A percentile compares a stretch with the other conserved stretches of the same genome.
These are phyloP conservation scores for Cacatua alba DNA, from an alignment of 2,113 vertebrate species.

Conservation along the genomic window DNA sequence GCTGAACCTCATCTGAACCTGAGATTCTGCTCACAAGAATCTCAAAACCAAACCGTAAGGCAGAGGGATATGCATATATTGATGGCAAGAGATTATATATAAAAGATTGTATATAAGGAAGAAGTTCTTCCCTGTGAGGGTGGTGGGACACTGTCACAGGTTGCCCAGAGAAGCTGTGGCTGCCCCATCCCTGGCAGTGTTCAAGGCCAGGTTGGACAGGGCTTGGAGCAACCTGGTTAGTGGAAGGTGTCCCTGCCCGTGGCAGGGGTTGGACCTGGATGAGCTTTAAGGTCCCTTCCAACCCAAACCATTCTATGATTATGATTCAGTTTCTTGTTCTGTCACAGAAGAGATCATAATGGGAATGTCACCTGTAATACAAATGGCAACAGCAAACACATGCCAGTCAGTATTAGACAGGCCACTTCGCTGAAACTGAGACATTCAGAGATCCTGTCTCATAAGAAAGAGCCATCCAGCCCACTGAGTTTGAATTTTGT, in stretches of 20 bases:
- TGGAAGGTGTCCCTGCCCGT: not conserved
- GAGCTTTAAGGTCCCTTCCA: not conserved
- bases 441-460: not conserved
- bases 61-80: not conserved
- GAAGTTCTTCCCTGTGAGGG: not conserved
- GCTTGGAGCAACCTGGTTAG: not conserved
- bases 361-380: not conserved
- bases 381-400: not conserved
- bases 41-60: not conserved
- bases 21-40: not conserved
- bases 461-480: not conserved
- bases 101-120: not conserved
- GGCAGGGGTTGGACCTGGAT: not conserved
- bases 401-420: not conserved
- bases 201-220: not conserved
- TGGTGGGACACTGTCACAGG: not conserved
- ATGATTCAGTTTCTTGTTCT: not conserved
- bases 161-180: not conserved
- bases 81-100: not conserved
- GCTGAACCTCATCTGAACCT: not conserved
- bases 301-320: not conserved
- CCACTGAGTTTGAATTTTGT: not conserved
- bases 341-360: not conserved
- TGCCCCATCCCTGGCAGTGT: not conserved
- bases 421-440: not conserved